Evolutionary conservation across 1,140 invertebrate species (phyloP), one percentile per base, ranked within the genome.

Genomic region (Macrosteles quadrilineatus): DNA sequence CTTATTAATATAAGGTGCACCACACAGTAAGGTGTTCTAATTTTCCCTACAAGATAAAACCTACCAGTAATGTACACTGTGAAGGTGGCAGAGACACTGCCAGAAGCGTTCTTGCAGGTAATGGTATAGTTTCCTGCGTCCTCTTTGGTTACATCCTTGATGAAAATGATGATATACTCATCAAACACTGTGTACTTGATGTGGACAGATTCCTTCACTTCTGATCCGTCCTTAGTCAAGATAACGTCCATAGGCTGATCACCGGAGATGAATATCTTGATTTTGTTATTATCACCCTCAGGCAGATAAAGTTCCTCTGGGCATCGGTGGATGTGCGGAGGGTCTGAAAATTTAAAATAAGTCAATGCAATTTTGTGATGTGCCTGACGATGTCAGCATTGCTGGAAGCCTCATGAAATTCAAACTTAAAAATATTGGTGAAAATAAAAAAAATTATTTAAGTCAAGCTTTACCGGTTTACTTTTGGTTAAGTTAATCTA

Each of bases 171-270:
- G 21, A 96, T 88, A 77, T 97, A 98, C 71, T 98, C 97, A 82
- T 98, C 97, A 82, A 98, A 98, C 1, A 97, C 86, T 0, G 93
- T 96, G 78, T 91, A 95, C 79, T 97, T 98, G 73, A 98, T 86
- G 23, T 74, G 74, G 21, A 73, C 71, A 27, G 71, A 73, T 73
- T 95, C 91, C 0, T 84, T 80, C 1, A 91, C 90, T 75, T 96
- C 91, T 0, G 85, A 82, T n/a, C 93, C 94, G 77, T 96, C 89
- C 76, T 91, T 93, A 59, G 85, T 90, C 25, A 99, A 82, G 2
- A 86, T 88, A 40, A 98, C 90, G 57, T 93, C 90, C 77, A 97
- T 90, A 31, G 96, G 95, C 78, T 95, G 91, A 81, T 96, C 94
- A n/a, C 95, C 95, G 67, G 89, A 88, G 82, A 95, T 97, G 77